A percentile compares a stretch with the other conserved stretches of the same genome.
These are phyloP conservation scores for Batillaria attramentaria DNA, from an alignment of 1,140 invertebrate genomes.

Conservation along the genomic window DNA sequence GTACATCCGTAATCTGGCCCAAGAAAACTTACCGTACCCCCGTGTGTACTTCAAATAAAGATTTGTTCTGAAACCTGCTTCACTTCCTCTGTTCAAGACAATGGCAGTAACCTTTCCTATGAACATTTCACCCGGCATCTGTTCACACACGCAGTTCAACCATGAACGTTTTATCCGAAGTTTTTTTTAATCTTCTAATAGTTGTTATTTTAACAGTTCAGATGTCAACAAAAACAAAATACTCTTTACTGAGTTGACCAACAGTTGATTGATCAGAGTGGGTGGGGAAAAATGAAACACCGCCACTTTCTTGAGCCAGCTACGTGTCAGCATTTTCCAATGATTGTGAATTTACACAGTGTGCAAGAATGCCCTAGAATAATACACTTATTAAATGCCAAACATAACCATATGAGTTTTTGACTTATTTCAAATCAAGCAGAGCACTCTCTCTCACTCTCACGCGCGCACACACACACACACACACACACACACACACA, in stretches of 20 bases:
- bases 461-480: not conserved
- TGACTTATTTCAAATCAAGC: not conserved
- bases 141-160: not conserved
- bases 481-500: constrained; percentile 25
- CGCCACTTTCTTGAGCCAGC: too few relatives aligned
- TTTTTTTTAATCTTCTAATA: too few relatives aligned
- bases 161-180: not conserved
- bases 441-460: not conserved
- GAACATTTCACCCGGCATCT: not conserved
- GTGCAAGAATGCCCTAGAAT: not conserved
- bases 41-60: not conserved
- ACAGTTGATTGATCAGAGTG: too few relatives aligned
- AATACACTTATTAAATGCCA: not conserved
- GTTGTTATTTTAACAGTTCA: too few relatives aligned
- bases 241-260: too few relatives aligned
- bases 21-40: not conserved
- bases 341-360: not conserved
- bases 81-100: not conserved
- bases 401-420: not conserved
- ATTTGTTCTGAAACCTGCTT: not conserved
- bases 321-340: not conserved
- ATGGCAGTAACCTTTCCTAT: not conserved
- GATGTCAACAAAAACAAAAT: too few relatives aligned
- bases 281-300: too few relatives aligned
- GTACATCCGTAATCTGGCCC: not conserved